Conservation (phyloP, 2,113 vertebrate genomes). For the Nerophis lumbriciformis region DNA sequence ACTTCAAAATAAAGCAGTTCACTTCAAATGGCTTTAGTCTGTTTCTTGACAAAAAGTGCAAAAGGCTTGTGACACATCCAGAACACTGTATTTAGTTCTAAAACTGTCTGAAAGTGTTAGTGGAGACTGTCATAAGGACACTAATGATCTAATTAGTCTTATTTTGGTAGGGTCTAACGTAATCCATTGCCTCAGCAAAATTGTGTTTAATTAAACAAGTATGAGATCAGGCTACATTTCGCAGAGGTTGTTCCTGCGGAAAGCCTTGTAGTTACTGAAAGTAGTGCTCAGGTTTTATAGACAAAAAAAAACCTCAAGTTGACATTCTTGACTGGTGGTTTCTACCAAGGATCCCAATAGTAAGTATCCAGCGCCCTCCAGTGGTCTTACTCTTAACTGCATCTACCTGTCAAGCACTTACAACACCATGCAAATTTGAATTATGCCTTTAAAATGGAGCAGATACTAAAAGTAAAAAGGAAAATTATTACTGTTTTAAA, state of each 20-base stretch:
- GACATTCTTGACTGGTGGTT: conserved; percentile 6
- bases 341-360: background rate
- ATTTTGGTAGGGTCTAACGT: conserved; percentile 28
- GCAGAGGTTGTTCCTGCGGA: conserved; percentile 43
- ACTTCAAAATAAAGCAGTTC: conserved; percentile 17
- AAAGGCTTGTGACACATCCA: conserved; percentile 23
- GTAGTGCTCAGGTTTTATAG: conserved; percentile 28
- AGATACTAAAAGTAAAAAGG: background rate
- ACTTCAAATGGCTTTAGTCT: conserved; percentile 18
- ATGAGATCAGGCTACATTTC: conserved; percentile 12
- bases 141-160: conserved; percentile 48
- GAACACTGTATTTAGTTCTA: conserved; percentile 14
- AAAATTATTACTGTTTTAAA: background rate
- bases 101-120: conserved; percentile 19
- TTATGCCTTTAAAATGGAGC: background rate
- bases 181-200: conserved; percentile 24
- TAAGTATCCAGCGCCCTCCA: conserved; percentile 34
- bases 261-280: conserved; percentile 41
- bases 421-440: background rate
- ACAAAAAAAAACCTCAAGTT: conserved; percentile 42
- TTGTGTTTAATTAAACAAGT: conserved; percentile 31
- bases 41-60: conserved; percentile 6
- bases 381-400: conserved; percentile 21
- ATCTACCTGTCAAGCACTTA: background rate
- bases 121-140: conserved; percentile 14